Base-by-base conservation (phyloP, 64 coral and sea anemone species). In the Actinia equina region DNA sequence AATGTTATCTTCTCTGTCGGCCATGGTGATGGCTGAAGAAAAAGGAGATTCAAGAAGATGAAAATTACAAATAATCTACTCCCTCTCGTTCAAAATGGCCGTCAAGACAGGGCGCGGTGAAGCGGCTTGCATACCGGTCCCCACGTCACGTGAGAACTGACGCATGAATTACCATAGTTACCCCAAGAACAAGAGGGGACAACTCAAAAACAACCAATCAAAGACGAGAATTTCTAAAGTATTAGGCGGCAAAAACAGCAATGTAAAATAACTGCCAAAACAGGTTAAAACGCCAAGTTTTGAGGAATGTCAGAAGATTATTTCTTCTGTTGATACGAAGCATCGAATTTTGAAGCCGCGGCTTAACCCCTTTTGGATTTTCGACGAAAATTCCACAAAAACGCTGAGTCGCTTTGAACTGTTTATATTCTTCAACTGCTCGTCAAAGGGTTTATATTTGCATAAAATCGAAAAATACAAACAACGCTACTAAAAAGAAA, bases 1-100 rank as follows among this genome's bases (percentile, higher is more conserved):
- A 70, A 95, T 88, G 55, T 86, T 59, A 10, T 93, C 74, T 49
- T 99, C 97, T 86, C 82, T 99, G n/a, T 82, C 90, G 60, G 77
- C 78, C 90, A 92, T 92, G 62, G 62, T 64, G 62, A 79, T 76
- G 77, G 56, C 59, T 49, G 59, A 43, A 83, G 79, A 87, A 86
- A 86, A 63, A n/a, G 65, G 82, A 87, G 85, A 86, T 59, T 87
- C 18, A 63, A 42, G 59, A 63, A 53, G 83, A 85, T 85, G 83
- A 85, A 85, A 85, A 42, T 85, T 85, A 2, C 26, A 63, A 85
- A 85, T 60, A 85, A 58, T 63, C 53, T 60, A 60, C 83, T 45
- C 59, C 15, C 19, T 85, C 83, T 60, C 26, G 41, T 1, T 45
- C 83, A 85, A 85, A 63, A 85, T 85, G 83, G 83, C 83, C 83